Conservation (phyloP, 1,140 invertebrate genomes). For the Zaprionus camerounensis region DNA sequence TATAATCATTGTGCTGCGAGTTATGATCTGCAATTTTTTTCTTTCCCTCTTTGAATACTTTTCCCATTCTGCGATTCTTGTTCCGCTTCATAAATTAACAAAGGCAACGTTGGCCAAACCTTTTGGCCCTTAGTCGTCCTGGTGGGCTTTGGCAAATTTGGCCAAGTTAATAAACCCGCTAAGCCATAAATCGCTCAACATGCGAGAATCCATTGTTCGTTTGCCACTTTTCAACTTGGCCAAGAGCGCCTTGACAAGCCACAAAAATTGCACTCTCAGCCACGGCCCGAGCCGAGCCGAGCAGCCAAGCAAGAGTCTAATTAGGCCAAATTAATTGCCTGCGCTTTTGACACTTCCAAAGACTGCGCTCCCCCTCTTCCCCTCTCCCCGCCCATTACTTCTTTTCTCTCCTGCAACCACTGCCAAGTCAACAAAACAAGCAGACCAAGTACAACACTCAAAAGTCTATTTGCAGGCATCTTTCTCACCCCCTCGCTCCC, state of each 20-base stretch:
- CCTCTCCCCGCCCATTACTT: constrained; percentile 9
- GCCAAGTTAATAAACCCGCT: constrained; percentile 44
- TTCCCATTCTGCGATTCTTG: background rate
- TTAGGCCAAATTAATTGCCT: constrained; percentile 80
- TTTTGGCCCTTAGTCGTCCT: background rate
- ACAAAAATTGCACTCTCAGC: constrained; percentile 67
- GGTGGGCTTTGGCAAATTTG: constrained; percentile 27
- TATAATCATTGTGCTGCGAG: too few relatives aligned
- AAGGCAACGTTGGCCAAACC: background rate
- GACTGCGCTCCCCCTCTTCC: constrained; percentile 40
- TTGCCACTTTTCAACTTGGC: constrained; percentile 48
- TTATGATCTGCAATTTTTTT: background rate
- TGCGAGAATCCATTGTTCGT: constrained; percentile 63
- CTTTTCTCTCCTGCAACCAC: background rate
- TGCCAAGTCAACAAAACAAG: constrained; percentile 62
- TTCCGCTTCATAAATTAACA: constrained; percentile 22
- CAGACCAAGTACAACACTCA: constrained; percentile 75
- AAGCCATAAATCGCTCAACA: constrained; percentile 76
- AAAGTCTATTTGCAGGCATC: constrained; percentile 75
- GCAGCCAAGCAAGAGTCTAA: constrained; percentile 75
- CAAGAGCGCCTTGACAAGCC: constrained; percentile 50
- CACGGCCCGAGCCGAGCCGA: constrained; percentile 22
- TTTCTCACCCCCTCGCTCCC: constrained; percentile 2
- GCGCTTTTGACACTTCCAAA: constrained; percentile 79
- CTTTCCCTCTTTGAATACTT: background rate